Conservation (phyloP, 2,797 vertebrate species). For the Chelonia mydas region DNA sequence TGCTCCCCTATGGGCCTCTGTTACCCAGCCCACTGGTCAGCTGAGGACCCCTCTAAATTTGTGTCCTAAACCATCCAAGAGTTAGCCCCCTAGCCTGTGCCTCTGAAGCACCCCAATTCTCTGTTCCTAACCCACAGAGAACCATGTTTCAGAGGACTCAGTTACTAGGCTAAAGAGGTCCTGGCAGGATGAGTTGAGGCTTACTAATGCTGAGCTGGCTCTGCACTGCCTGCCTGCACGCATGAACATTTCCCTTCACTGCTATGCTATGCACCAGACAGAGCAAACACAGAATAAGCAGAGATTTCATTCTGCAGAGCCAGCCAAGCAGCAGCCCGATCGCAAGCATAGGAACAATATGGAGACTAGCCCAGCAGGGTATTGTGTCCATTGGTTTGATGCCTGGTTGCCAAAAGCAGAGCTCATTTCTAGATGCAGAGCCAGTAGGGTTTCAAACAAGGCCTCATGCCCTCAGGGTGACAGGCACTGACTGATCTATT, state of each 20-base stretch:
- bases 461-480: not conserved
- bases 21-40: too few species aligned
- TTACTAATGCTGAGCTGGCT: rapidly evolving
- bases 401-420: not conserved
- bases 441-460: not conserved
- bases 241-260: rapidly evolving
- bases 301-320: not conserved
- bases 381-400: rapidly evolving
- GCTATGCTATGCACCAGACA: not conserved
- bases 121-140: not conserved
- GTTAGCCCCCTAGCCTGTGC: too few species aligned
- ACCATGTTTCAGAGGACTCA: not conserved
- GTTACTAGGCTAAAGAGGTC: not conserved
- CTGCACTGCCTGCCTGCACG: not conserved
- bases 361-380: not conserved
- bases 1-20: too few species aligned
- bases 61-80: too few species aligned
- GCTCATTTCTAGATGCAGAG: not conserved
- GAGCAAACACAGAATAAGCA: not conserved
- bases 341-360: not conserved
- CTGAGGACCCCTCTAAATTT: too few species aligned
- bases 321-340: not conserved
- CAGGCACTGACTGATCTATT: not conserved
- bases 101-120: not conserved
- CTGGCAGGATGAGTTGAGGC: not conserved